Conservation (phyloP, 2,888 invertebrate genomes). For the Ormyrus nitidulus region DNA sequence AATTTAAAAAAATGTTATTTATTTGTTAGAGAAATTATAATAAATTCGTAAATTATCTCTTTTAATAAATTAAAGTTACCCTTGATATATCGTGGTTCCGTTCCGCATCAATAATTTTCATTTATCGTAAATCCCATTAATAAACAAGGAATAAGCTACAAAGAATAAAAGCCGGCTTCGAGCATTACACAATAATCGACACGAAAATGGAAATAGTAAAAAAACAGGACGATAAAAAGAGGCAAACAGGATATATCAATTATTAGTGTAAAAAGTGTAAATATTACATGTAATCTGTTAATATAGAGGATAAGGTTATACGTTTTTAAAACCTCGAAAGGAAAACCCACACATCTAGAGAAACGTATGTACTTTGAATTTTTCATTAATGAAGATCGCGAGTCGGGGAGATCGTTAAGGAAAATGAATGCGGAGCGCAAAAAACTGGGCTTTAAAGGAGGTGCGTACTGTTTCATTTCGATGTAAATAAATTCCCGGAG, state of each 20-base stretch:
- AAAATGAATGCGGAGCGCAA: background rate
- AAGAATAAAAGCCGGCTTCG: slow-evolving; percentile 16
- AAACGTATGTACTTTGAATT: slow-evolving; percentile 41
- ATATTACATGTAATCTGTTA: slow-evolving; percentile 45
- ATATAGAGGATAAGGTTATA: slow-evolving; percentile 22
- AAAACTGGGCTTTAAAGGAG: slow-evolving; percentile 1
- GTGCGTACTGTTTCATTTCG: slow-evolving; percentile 28
- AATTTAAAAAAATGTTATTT: background rate
- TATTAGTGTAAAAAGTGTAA: slow-evolving; percentile 58
- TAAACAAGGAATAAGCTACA: background rate
- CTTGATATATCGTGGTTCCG: too few relatives aligned
- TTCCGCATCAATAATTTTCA: background rate
- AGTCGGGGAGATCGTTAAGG: slow-evolving; percentile 8
- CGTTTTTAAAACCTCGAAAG: slow-evolving; percentile 27
- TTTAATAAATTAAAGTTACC: too few relatives aligned
- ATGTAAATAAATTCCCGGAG: slow-evolving; percentile 48
- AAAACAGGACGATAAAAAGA: background rate
- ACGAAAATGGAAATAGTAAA: slow-evolving; percentile 27
- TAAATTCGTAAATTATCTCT: background rate
- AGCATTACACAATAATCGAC: slow-evolving; percentile 32
- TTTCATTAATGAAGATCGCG: slow-evolving; percentile 40
- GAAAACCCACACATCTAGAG: slow-evolving; percentile 10
- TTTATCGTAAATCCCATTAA: background rate
- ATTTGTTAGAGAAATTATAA: background rate
- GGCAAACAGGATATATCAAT: slow-evolving; percentile 48